Conservation (phyloP, 2,113 vertebrate genomes). For the Pao palembangensis region DNA sequence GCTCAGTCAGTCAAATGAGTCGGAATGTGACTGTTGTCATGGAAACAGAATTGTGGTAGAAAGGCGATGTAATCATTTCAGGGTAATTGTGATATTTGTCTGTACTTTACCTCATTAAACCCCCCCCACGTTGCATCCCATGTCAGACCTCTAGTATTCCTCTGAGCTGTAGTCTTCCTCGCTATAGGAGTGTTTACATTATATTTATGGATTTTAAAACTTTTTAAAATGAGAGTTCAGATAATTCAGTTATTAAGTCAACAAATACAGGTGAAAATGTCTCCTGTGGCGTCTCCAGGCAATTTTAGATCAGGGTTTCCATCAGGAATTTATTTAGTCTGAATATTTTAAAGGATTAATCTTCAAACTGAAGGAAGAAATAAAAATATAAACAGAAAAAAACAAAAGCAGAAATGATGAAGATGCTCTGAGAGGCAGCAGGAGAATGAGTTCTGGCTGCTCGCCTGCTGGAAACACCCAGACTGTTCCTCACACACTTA, state of each 20-base stretch:
- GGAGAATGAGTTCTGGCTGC: conserved; percentile 39
- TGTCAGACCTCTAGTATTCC: neutral
- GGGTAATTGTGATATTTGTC: conserved; percentile 28
- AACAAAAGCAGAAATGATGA: neutral
- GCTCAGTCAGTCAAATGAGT: conserved; percentile 24
- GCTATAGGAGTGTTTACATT: no score
- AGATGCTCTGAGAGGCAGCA: conserved; percentile 23
- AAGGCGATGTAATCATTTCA: conserved; percentile 58
- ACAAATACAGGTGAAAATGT: no score
- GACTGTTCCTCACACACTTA: conserved; percentile 52
- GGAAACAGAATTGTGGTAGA: conserved; percentile 49
- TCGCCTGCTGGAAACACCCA: conserved; percentile 62
- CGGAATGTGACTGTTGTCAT: conserved; percentile 56
- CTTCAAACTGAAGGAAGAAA: no score
- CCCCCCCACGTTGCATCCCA: neutral
- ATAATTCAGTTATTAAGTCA: no score
- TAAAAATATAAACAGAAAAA: no score
- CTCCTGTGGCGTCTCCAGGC: no score
- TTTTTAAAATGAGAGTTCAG: no score
- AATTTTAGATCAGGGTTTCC: no score
- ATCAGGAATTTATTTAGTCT: no score
- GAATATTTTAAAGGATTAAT: no score
- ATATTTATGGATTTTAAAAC: no score
- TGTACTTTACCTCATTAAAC: conserved; percentile 2
- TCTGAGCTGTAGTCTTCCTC: neutral